Conservation (phyloP, 1,140 invertebrate species). For the Gonioctena quinquepunctata region DNA sequence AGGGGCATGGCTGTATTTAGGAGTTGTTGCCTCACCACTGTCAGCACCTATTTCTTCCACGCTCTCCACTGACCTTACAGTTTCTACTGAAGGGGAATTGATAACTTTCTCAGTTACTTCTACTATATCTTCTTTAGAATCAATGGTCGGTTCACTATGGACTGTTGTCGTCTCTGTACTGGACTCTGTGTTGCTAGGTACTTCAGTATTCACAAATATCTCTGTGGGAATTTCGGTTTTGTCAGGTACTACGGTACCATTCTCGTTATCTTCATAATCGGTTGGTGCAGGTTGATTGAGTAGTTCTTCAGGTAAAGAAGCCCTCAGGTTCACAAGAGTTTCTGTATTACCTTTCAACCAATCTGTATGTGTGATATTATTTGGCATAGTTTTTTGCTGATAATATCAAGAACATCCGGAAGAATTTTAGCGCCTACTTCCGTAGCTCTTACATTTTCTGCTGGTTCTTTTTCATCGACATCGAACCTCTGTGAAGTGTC, state of each 20-base stretch:
- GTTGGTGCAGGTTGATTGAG: conserved; percentile 35
- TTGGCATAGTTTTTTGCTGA: conserved; percentile 32
- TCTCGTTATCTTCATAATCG: conserved; percentile 21
- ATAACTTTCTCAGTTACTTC: neutral
- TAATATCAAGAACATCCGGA: conserved; percentile 37
- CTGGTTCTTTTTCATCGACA: conserved; percentile 18
- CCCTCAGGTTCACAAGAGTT: conserved; percentile 26
- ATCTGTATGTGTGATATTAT: conserved; percentile 25
- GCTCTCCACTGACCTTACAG: conserved; percentile 39
- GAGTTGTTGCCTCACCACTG: conserved; percentile 45
- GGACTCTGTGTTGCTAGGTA: neutral
- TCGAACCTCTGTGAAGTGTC: conserved; percentile 24
- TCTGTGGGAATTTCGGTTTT: neutral
- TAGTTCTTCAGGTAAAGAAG: conserved; percentile 33
- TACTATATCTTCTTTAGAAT: too few relatives aligned
- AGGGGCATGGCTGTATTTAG: conserved; percentile 26
- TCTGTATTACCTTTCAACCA: conserved; percentile 36
- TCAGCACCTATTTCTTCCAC: conserved; percentile 39
- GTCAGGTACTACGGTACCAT: neutral
- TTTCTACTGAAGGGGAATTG: neutral
- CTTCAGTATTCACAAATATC: neutral
- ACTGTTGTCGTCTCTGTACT: neutral
- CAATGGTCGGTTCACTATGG: neutral
- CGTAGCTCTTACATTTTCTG: neutral
- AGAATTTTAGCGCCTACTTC: conserved; percentile 34